Base-by-base conservation (phyloP, 2,888 invertebrate genomes). In the Blastobasis lacticolella region DNA sequence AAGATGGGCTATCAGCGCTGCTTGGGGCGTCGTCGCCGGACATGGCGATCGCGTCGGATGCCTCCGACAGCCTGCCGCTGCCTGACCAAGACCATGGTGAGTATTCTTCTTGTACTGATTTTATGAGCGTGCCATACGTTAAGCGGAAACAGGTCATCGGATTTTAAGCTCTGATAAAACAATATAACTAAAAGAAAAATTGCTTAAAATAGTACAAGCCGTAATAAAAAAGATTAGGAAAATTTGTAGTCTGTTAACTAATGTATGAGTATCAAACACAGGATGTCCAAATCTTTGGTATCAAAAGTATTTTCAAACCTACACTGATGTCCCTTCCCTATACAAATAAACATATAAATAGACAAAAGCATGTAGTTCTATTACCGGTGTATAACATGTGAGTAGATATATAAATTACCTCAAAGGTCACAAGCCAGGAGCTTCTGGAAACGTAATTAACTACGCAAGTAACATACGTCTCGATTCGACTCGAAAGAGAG, bases 41-140 rank as follows among this genome's bases (percentile, higher is more conserved):
- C 61, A 63, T 85, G 60, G 81, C 83, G 9, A 70, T 81, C 36
- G 80, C 81, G 6, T 87, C 88, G 38, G 88, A 88, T 59, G 76
- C 81, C 6, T 88, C 89, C 5, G 82, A 88, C 66, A 88, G 87
- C 61, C 73, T 87, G 45, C 84, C 88, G 1, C 64, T 83, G 53
- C 81, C 84, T 52, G 88, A 88, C 62, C 78, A 83, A 49, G 88
- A 89, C 53, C 77, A 78, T 64, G 87, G 89, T 88, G 66, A 77
- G 74, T 23, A 1, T 23, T 23, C 23, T 23, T 23, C 23, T 3
- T 23, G 3, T 23, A 23, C 23, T 2, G 3, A 23, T 3, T 23
- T 23, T 3, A 3, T 23, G 23, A 23, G 23, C 23, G 23, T 23
- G 23, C 23, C 3, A 3, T 23, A 23, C 23, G 23, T 23, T 2